phyloP scores from a whole-genome alignment of 2,113 vertebrate species.

The Ochotona princeps region DNA sequence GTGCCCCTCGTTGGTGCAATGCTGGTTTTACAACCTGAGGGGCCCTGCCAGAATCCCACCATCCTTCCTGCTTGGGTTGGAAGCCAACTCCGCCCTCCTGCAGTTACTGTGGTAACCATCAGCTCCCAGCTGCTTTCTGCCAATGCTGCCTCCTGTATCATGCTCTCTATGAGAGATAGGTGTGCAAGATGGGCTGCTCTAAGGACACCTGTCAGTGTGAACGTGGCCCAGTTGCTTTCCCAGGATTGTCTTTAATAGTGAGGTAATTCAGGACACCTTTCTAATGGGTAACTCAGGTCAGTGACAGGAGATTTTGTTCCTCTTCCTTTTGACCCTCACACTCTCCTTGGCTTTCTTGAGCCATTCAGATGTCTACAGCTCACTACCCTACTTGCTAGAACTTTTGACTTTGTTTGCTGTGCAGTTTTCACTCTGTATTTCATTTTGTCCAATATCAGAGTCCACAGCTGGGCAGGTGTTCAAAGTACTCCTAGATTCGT shows the following conservation, averaged over 20 bases:
- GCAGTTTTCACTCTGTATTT: not conserved
- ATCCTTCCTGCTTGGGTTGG: no score
- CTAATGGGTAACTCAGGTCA: not conserved
- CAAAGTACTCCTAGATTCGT: rapidly evolving
- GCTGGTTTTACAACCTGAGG: no score
- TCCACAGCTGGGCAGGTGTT: not conserved
- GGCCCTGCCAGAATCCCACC: no score
- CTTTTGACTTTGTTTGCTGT: not conserved
- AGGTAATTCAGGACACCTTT: not conserved
- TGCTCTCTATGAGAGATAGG: conserved; percentile 87
- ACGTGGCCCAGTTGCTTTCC: not conserved
- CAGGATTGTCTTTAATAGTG: not conserved
- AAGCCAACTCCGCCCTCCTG: no score
- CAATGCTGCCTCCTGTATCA: conserved; percentile 89
- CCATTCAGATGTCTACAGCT: not conserved
- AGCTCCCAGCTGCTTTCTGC: conserved; percentile 83
- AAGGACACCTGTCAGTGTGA: not conserved
- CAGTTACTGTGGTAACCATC: no score
- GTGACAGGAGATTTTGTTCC: not conserved
- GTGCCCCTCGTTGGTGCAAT: no score
- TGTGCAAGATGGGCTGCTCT: conserved; percentile 84
- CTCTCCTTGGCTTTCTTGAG: not conserved
- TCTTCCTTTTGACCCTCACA: not conserved
- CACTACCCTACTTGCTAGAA: not conserved
- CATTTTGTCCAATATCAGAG: not conserved